Base-by-base conservation (phyloP, 2,888 invertebrate species). In the Spilarctia lutea region DNA sequence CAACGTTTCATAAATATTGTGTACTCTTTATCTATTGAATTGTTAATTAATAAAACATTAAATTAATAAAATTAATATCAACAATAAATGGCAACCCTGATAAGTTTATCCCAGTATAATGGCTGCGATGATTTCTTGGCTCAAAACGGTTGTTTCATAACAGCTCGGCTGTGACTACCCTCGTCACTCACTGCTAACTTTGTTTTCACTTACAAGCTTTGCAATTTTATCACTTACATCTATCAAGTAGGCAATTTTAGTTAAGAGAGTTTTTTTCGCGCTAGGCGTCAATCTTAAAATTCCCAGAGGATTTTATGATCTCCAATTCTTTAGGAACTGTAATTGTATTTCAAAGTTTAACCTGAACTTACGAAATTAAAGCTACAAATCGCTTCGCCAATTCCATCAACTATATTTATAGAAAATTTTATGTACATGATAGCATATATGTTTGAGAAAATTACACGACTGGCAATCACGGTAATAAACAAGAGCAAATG, bases 61-160 rank as follows among this genome's bases (percentile, higher is more conserved):
- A 27, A 16, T 6, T 35, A 68, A 4, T 45, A 60, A 75, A 68
- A 65, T 33, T 13, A 24, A 3, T 1, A 20, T 7, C 30, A 56
- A 56, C 8, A 35, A 7, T 45, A 4, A 13, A 52, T 66, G 87
- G n/a, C 90, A 93, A 60, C 93, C 94, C 92, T 93, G 76, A 71
- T 73, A 73, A 77, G 79, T 83, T 85, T 83, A 86, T 83, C 81
- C 82, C 85, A 74, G 83, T 85, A 87, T 93, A 93, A 94, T 92
- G 85, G 88, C 83, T 85, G 90, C 90, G 93, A 94, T 94, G 94
- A 95, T 94, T 93, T 93, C 92, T 91, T 90, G 90, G 90, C 92
- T 91, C 88, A 90, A 90, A 91, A 88, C 90, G 88, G 86, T 89
- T 85, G 90, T 90, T 89, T 91, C 92, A 93, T 91, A 92, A 92